Conservation (phyloP, 2,888 invertebrate genomes). For the Leucophenga montana region DNA sequence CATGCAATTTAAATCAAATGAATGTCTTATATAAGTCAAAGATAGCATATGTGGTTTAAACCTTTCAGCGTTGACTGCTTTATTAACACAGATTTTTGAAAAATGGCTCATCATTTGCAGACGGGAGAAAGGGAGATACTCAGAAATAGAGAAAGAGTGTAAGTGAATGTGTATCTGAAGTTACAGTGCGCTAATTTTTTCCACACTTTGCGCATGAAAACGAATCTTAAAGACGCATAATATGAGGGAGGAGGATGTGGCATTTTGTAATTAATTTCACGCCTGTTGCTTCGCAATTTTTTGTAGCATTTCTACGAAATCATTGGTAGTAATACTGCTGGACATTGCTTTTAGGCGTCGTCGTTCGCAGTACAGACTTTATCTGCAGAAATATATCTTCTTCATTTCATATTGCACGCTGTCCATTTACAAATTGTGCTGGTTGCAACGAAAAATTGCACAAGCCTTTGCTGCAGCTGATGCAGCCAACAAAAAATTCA, state of each 20-base stretch:
- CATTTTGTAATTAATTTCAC: conserved; percentile 57
- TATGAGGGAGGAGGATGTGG: background rate
- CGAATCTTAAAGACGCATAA: background rate
- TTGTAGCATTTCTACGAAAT: conserved; percentile 32
- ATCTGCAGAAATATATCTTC: background rate
- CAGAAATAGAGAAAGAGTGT: no score
- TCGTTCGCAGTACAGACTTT: no score
- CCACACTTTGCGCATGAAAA: conserved; percentile 1
- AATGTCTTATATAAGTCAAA: conserved; percentile 12
- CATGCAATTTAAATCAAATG: background rate
- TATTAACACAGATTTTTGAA: conserved; percentile 10
- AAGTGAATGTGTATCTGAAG: background rate
- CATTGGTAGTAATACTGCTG: background rate
- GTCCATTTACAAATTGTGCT: no score
- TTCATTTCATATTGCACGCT: background rate
- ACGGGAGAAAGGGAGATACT: background rate
- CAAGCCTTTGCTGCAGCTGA: background rate
- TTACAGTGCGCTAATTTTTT: conserved; percentile 1
- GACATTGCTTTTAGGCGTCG: conserved; percentile 16
- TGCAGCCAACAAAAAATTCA: background rate
- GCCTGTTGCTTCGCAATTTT: conserved; percentile 48
- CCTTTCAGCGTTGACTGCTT: background rate
- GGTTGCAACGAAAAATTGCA: conserved; percentile 1
- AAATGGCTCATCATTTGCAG: conserved; percentile 10
- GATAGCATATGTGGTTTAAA: background rate